These are phyloP conservation scores for Orchestes rusci DNA, from an alignment of 2,888 invertebrate species.

Conservation along the genomic window DNA sequence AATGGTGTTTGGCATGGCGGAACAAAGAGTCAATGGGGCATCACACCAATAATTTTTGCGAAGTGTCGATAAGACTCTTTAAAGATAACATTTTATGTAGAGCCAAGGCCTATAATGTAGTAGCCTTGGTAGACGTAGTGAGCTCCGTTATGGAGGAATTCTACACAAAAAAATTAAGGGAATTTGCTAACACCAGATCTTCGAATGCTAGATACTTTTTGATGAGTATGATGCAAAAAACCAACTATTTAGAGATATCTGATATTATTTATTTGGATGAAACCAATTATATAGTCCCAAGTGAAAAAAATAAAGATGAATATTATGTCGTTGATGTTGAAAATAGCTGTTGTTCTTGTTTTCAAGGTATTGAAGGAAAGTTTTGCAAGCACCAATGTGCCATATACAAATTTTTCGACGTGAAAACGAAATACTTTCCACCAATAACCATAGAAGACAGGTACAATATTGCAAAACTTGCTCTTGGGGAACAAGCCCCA, in stretches of 20 bases:
- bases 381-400: constrained; percentile 7
- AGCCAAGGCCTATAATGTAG: constrained; percentile 6
- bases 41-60: constrained; percentile 5
- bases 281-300: constrained; percentile 4
- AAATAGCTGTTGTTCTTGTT: constrained; percentile 4
- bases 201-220: constrained; percentile 4
- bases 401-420: constrained; percentile 6
- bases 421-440: constrained; percentile 5
- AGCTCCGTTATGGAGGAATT: constrained; percentile 2
- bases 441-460: constrained; percentile 5
- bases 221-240: constrained; percentile 1
- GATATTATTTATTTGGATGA: constrained; percentile 6
- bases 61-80: constrained; percentile 6
- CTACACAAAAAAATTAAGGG: constrained; percentile 2
- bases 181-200: constrained; percentile 5
- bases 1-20: constrained; percentile 6
- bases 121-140: constrained; percentile 3
- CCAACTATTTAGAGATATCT: constrained; percentile 4
- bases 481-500: constrained; percentile 6
- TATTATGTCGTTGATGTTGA: constrained; percentile 5
- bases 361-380: constrained; percentile 7
- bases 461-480: constrained; percentile 7
- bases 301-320: constrained; percentile 6
- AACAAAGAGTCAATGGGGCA: constrained; percentile 3
- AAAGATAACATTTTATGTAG: constrained; percentile 7